Evolutionary conservation across 2,113 vertebrate species (phyloP).

Genomic region (Eurystomus gularis): DNA sequence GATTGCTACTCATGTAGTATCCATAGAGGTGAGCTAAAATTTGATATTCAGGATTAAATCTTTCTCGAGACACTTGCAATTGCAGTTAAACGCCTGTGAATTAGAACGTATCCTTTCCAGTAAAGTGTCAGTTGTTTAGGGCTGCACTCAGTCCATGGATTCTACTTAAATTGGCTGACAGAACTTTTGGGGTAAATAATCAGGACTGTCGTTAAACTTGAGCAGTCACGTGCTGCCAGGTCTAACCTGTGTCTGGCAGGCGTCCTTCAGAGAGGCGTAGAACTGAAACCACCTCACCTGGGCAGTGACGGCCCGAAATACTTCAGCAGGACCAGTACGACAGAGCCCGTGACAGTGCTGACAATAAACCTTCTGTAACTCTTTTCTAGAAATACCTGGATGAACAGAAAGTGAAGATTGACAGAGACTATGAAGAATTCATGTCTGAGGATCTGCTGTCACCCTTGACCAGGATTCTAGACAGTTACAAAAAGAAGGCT

Average conservation of each 20-base stretch:
- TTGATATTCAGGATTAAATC: not conserved
- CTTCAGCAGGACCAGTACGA: not conserved
- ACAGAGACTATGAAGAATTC: constrained; percentile 71
- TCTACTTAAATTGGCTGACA: not conserved
- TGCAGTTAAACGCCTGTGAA: not conserved
- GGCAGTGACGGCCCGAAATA: not conserved
- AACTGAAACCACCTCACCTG: not conserved
- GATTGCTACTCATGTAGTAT: constrained; percentile 71
- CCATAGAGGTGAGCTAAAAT: constrained; percentile 69
- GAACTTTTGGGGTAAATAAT: not conserved
- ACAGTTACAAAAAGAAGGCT: constrained; percentile 73
- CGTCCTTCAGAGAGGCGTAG: not conserved
- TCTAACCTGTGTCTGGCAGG: not conserved
- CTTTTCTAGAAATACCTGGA: constrained; percentile 75
- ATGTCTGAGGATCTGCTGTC: constrained; percentile 67
- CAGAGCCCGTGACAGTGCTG: not conserved
- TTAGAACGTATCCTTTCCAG: not conserved
- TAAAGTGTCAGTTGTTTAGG: not conserved
- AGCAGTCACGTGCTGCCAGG: not conserved
- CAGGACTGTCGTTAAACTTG: not conserved
- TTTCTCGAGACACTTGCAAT: not conserved
- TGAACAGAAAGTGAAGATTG: constrained; percentile 69
- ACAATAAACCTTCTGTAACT: not conserved
- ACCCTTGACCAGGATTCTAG: constrained; percentile 51
- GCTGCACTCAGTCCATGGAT: not conserved